These are phyloP conservation scores for Drosophila navojoa DNA, from an alignment of 1,140 invertebrate genomes.

Conservation along the genomic window DNA sequence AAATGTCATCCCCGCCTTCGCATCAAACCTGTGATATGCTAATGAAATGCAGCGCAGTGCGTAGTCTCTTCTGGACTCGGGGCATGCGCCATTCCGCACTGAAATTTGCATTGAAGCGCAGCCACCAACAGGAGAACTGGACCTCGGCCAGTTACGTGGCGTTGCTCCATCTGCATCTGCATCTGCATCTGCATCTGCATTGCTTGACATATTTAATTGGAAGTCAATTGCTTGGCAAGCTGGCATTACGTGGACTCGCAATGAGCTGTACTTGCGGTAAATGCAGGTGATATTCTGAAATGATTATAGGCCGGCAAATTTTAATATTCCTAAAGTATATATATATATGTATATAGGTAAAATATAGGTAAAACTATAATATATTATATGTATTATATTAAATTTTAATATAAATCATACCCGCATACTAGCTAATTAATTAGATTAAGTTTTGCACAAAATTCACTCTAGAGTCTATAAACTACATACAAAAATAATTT, in stretches of 20 bases:
- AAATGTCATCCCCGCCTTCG: constrained; percentile 23
- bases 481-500: too few species aligned
- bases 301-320: too few species aligned
- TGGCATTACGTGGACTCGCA: constrained; percentile 35
- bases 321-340: too few species aligned
- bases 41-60: constrained; percentile 65
- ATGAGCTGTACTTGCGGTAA: background rate
- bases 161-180: constrained; percentile 14
- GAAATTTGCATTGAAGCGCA: constrained; percentile 15
- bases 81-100: constrained; percentile 49
- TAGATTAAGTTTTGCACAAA: too few species aligned
- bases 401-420: too few species aligned
- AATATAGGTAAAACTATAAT: too few species aligned
- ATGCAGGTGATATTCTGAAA: too few species aligned
- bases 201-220: constrained; percentile 75
- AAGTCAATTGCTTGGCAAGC: constrained; percentile 62
- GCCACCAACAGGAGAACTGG: constrained; percentile 5
- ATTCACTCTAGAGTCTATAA: too few species aligned
- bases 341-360: too few species aligned
- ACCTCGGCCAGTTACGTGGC: constrained; percentile 35
- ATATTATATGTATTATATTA: too few species aligned
- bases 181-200: constrained; percentile 17
- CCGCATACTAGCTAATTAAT: too few species aligned
- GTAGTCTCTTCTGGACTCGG: constrained; percentile 16
- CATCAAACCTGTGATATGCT: constrained; percentile 58